Conservation (phyloP, 92 coral and sea anemone genomes). For the Epizoanthus fatuus region DNA sequence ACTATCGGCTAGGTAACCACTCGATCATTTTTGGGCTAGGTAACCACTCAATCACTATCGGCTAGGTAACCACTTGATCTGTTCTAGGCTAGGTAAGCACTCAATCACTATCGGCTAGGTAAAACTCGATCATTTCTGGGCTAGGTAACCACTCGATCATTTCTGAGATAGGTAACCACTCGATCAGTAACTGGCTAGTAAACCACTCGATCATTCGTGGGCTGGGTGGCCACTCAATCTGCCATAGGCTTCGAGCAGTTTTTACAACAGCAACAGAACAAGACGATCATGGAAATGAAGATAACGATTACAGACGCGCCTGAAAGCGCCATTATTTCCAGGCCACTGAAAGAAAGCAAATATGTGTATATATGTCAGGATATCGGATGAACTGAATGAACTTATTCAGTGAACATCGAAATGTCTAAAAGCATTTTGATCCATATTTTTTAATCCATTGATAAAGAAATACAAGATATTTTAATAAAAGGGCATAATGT, state of each 20-base stretch:
- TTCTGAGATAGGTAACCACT: not conserved
- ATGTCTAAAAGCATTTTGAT: too few species aligned
- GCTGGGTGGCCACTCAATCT: not conserved
- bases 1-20: not conserved
- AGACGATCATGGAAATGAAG: constrained; percentile 18
- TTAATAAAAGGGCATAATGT: too few species aligned
- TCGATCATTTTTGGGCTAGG: not conserved
- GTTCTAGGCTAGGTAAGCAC: too few species aligned
- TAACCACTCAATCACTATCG: not conserved
- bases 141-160: not conserved
- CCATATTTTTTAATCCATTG: too few species aligned
- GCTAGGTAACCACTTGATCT: not conserved
- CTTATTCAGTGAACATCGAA: too few species aligned
- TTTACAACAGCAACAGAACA: constrained; percentile 43
- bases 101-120: not conserved
- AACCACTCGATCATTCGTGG: not conserved
- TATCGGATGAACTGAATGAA: too few species aligned
- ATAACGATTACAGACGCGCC: constrained; percentile 10
- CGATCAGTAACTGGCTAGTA: too few species aligned
- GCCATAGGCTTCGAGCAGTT: constrained; percentile 37
- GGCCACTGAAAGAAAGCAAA: constrained; percentile 8
- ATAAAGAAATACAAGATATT: too few species aligned
- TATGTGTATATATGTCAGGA: too few species aligned
- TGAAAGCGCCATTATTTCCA: constrained; percentile 20
- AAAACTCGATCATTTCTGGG: too few species aligned